phyloP scores from a whole-genome alignment of 1,140 invertebrate species.

The Colletes gigas region DNA sequence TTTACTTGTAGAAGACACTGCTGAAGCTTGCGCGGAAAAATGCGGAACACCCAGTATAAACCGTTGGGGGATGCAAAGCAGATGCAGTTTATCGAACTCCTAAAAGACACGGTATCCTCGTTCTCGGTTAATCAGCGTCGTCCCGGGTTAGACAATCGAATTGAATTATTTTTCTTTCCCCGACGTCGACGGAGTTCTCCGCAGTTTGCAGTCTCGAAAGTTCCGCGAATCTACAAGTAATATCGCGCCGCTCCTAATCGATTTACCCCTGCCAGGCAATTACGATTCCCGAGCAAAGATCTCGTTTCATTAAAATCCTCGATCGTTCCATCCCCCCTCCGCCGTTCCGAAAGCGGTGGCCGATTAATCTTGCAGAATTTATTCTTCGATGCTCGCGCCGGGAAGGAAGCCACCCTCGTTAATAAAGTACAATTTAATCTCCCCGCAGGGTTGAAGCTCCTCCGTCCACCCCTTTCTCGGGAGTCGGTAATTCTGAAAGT shows the following conservation, averaged over 20 bases:
- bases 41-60: too few species aligned
- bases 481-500: slow-evolving; percentile 3
- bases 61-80: too few species aligned
- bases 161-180: too few species aligned
- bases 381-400: slow-evolving; percentile 12
- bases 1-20: too few species aligned
- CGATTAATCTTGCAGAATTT: slow-evolving; percentile 23
- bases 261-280: not conserved
- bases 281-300: slow-evolving; percentile 1
- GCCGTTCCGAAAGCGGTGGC: not conserved
- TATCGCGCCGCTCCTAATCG: not conserved
- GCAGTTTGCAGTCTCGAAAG: not conserved
- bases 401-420: not conserved
- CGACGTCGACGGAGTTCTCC: too few species aligned
- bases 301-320: slow-evolving; percentile 1
- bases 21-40: too few species aligned
- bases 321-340: not conserved
- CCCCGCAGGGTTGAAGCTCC: not conserved
- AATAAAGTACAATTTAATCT: slow-evolving; percentile 27
- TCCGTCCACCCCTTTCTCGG: not conserved
- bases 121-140: too few species aligned
- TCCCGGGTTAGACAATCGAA: too few species aligned
- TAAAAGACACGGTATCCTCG: too few species aligned
- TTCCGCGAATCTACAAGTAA: not conserved
- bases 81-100: too few species aligned